Percentiles rank a stretch among this genome's conserved stretches.
These are phyloP conservation scores for Climacteris rufus DNA, from an alignment of 2,113 vertebrate species.

Conservation along the genomic window DNA sequence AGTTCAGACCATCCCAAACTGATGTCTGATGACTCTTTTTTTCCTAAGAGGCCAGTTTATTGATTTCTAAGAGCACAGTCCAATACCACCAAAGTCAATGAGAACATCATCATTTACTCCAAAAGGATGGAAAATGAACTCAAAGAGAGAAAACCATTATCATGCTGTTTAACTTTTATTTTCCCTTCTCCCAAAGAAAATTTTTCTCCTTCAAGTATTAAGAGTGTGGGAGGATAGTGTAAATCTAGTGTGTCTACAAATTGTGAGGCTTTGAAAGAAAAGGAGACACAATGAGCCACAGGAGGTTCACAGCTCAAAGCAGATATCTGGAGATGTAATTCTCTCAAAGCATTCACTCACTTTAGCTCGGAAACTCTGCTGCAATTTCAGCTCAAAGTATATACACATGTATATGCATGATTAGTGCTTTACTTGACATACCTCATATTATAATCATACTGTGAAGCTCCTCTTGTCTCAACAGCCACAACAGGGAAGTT, in stretches of 20 bases:
- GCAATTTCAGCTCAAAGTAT: background rate
- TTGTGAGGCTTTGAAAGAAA: background rate
- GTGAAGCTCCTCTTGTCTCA: background rate
- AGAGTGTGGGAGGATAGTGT: background rate
- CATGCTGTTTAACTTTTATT: background rate
- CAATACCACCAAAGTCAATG: background rate
- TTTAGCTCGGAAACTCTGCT: background rate
- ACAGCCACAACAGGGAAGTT: background rate
- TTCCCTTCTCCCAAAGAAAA: background rate
- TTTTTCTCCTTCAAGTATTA: background rate
- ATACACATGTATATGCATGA: background rate
- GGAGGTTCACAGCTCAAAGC: background rate
- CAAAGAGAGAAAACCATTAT: background rate
- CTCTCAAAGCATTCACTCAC: background rate
- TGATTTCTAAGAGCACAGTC: background rate
- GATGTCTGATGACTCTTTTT: background rate
- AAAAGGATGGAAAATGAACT: background rate
- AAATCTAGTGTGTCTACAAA: background rate
- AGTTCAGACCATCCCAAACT: background rate
- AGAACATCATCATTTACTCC: background rate
- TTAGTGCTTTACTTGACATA: background rate
- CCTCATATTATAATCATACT: background rate
- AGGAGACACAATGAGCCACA: background rate
- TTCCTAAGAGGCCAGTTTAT: background rate
- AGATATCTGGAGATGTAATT: background rate